Base-by-base conservation (phyloP, 2,113 vertebrate species). In the Phyllostomus discolor region DNA sequence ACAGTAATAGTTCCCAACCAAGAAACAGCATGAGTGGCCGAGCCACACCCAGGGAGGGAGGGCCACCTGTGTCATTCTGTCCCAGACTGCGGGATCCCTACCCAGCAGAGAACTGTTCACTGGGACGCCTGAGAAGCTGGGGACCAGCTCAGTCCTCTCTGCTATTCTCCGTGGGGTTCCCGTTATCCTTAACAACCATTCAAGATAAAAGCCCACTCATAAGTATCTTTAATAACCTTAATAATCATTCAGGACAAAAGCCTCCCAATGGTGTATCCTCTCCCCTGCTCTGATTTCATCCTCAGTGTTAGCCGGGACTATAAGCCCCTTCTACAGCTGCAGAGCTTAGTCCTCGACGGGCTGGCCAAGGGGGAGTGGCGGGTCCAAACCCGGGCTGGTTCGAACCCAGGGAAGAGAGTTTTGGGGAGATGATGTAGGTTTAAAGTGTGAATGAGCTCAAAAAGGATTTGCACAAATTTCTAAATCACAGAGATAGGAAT, bases 281-380 rank as follows among this genome's bases (percentile, higher is more conserved):
- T 73, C 48, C 31, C 48, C 59, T 85, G 50, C 14, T 43, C 78
- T 59, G 64, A 72, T 17, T n/a, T 89, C 66, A 82, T 90, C 73
- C 38, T 52, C 12, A 4, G 0, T 0, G 1, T 12, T 33, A n/a
- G 46, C 41, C 1, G 7, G 66, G 20, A n/a, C 54, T 20, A n/a
- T 10, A 35, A 90, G 12, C 62, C 19, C 22, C 62, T 20, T 38
- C 52, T 20, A 62, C 4, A 81, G 50, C 1, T 59, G 33, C 59
- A 89, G 50, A 72, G 67, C 70, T 50, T 17, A 33, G 75, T 12
- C 50, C 22, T 46, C 15, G 7, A 35, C 0, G 19, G 70, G 57
- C 41, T 43, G 82, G 41, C 33, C 41, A 41, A 59, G 50, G 4
- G 10, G 16, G 20, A 80, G 15, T 9, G 35, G 43, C 52, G 59